phyloP scores from a whole-genome alignment of 37 sponge, comb jelly and placozoan genomes.

The Hexactinellida sp. region DNA sequence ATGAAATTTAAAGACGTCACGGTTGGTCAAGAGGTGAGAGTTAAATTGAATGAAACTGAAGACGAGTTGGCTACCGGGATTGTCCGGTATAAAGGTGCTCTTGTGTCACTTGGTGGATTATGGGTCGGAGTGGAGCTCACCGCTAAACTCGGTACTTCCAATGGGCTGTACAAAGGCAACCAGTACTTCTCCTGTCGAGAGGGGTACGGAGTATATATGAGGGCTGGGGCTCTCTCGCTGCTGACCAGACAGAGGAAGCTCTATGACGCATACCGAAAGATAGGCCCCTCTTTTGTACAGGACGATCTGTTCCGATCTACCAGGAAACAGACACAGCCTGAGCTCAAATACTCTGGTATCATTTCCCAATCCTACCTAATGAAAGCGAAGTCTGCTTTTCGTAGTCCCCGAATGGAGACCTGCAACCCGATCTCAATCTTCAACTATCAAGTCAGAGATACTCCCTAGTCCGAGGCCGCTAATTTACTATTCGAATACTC shows the following conservation, averaged over 20 bases:
- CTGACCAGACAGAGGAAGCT: neutral
- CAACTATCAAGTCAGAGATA: neutral
- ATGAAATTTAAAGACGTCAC: constrained; percentile 3
- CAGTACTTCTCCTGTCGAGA: constrained; percentile 9
- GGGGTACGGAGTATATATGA: neutral
- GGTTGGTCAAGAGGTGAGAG: neutral
- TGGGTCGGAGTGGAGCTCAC: constrained; percentile 2
- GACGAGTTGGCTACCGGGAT: neutral
- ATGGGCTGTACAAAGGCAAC: neutral
- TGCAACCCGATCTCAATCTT: neutral
- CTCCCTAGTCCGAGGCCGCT: too few relatives aligned
- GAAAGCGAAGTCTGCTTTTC: neutral
- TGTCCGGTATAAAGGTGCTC: neutral
- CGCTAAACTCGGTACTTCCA: neutral
- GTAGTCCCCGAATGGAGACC: neutral
- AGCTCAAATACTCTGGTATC: neutral
- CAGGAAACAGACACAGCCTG: neutral
- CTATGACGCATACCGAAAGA: neutral
- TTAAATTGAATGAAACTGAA: neutral
- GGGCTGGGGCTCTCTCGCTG: neutral
- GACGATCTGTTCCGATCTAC: neutral
- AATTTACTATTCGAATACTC: too few relatives aligned
- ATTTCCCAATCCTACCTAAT: neutral
- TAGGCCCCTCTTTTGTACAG: neutral
- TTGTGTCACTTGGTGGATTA: neutral